phyloP scores from a whole-genome alignment of 1,140 invertebrate species.

The Bactericera cockerelli region DNA sequence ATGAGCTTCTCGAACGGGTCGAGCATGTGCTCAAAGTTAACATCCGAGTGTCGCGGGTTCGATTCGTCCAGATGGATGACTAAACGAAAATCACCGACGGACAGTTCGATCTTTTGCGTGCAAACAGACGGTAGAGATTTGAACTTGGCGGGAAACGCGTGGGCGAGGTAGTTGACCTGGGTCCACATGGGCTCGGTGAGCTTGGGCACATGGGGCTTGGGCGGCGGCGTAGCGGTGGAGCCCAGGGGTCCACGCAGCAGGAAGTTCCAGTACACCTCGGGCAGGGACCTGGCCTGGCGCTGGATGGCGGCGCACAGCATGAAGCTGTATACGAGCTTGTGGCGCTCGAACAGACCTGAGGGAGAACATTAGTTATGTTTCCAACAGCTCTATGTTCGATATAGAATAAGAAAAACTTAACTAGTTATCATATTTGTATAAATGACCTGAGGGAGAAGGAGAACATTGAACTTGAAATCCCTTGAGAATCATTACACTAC shows the following conservation, averaged over 20 bases:
- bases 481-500: too few species aligned
- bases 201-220: slow-evolving; percentile 36
- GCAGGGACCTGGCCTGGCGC: slow-evolving; percentile 39
- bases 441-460: too few species aligned
- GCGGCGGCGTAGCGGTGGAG: slow-evolving; percentile 27
- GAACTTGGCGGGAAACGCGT: slow-evolving; percentile 35
- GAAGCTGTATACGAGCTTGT: slow-evolving; percentile 79
- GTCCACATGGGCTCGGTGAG: slow-evolving; percentile 46
- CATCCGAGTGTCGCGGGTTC: slow-evolving; percentile 1
- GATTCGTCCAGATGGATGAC: slow-evolving; percentile 19
- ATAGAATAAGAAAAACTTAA: too few species aligned
- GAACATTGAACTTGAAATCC: too few species aligned
- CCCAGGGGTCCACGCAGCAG: slow-evolving; percentile 45
- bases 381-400: too few species aligned
- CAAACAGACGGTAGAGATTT: slow-evolving; percentile 34
- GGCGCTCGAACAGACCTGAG: slow-evolving; percentile 65
- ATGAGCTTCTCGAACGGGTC: slow-evolving; percentile 60
- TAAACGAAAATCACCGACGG: slow-evolving; percentile 40
- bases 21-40: slow-evolving; percentile 20
- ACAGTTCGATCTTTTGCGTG: slow-evolving; percentile 37
- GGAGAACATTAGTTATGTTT: too few species aligned
- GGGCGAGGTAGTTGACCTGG: slow-evolving; percentile 37
- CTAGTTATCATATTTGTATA: too few species aligned
- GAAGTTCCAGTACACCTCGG: slow-evolving; percentile 49
- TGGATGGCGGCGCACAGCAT: slow-evolving; percentile 61